Evolutionary conservation across 2,113 vertebrate species (phyloP), one percentile per base, ranked within the genome.

Genomic region (Bujurquina vittata): DNA sequence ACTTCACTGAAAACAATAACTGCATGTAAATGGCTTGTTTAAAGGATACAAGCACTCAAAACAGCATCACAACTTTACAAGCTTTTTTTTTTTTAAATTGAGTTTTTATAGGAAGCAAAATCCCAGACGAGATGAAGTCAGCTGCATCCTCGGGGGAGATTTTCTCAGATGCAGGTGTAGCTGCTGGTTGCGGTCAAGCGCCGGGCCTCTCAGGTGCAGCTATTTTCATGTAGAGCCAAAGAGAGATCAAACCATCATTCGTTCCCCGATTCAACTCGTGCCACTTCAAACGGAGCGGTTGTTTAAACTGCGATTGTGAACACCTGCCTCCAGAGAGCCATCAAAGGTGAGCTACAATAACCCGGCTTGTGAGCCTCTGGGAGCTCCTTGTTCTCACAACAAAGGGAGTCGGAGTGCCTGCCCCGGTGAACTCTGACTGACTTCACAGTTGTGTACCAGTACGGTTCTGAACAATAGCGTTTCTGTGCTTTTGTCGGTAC

Each of bases 281-380:
- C 88, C 83, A 91, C 94, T 91, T 94, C 92, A 94, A 93, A 94
- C 87, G 33, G 17, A 40, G 59, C 29, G 10, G 7, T 1, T 86
- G 79, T 89, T 92, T 69, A 81, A 80, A 75, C 79, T 82, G 76
- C 20, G 84, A 90, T 88, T 40, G 89, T 84, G 84, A 84, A 87
- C 93, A 94, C 92, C 94, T 93, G 92, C 91, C 85, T 81, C 58
- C 7, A 67, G 74, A 84, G 65, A 62, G 33, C 60, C 77, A 79
- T 91, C 88, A 89, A 87, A 94, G 89, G 86, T 84, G 83, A 86
- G 87, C 74, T 11, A 31, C 76, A 74, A 46, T 72, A 80, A 82
- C 55, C 62, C 54, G 0, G 46, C 75, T 35, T 23, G 52, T 57
- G 88, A 86, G 83, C 79, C 87, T 63, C 55, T 56, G 75, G 79